Conservation (phyloP, 2,113 vertebrate species). For the Prionailurus viverrinus region DNA sequence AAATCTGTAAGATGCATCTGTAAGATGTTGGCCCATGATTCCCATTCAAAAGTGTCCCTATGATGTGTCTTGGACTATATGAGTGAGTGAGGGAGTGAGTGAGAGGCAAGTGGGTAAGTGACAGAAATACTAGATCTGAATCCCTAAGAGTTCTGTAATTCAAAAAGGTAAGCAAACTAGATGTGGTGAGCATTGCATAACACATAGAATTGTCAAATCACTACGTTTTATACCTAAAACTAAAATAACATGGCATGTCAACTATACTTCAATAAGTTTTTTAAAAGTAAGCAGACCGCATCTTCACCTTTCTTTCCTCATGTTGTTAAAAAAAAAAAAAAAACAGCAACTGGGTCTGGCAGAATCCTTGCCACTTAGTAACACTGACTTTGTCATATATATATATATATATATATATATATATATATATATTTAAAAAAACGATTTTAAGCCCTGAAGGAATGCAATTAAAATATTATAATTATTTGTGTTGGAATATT, state of each 20-base stretch:
- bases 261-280: neutral
- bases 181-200: neutral
- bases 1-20: neutral
- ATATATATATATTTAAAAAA: neutral
- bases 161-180: neutral
- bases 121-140: neutral
- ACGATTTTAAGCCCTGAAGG: conserved; percentile 78
- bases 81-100: neutral
- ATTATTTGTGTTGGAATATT: conserved; percentile 85
- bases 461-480: conserved; percentile 87
- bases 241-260: neutral
- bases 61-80: neutral
- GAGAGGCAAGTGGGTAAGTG: neutral
- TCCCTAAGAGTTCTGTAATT: neutral
- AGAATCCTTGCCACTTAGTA: conserved; percentile 57
- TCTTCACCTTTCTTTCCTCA: neutral
- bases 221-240: neutral
- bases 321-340: neutral
- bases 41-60: neutral
- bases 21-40: neutral
- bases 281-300: neutral
- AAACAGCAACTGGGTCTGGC: accelerated
- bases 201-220: neutral
- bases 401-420: neutral
- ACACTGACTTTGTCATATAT: conserved; percentile 50